Percentiles rank a stretch among this genome's conserved stretches.
phyloP scores from a whole-genome alignment of 2,888 invertebrate species.

The Tyria jacobaeae region DNA sequence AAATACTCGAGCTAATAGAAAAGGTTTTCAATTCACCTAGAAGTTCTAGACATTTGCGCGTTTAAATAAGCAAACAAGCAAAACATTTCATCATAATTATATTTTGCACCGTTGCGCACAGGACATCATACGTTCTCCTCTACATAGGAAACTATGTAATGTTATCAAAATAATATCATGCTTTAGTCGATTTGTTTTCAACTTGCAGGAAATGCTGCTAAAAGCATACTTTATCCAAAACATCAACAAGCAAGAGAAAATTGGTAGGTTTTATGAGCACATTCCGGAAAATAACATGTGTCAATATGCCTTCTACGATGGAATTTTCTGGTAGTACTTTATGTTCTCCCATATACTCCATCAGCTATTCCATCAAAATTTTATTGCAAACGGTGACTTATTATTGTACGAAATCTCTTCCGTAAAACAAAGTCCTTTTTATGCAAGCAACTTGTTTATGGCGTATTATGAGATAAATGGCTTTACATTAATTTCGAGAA shows the following conservation, averaged over 20 bases:
- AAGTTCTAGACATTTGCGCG: no score
- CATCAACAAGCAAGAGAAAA: constrained; percentile 68
- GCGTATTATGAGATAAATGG: constrained; percentile 23
- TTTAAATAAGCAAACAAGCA: no score
- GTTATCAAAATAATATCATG: not conserved
- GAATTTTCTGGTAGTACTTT: constrained; percentile 68
- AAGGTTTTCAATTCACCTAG: no score
- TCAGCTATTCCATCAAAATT: constrained; percentile 68
- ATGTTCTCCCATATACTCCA: constrained; percentile 60
- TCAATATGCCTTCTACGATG: constrained; percentile 69
- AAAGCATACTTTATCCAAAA: constrained; percentile 64
- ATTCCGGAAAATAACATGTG: constrained; percentile 76
- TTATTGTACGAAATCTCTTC: constrained; percentile 39
- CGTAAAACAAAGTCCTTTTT: constrained; percentile 33
- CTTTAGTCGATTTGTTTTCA: constrained; percentile 7
- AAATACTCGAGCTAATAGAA: no score
- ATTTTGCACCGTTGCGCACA: no score
- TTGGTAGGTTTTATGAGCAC: constrained; percentile 71
- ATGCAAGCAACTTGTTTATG: constrained; percentile 34
- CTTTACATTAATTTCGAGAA: not conserved
- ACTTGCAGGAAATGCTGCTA: constrained; percentile 29
- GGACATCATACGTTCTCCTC: no score
- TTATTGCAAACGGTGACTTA: constrained; percentile 61
- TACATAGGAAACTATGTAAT: no score
- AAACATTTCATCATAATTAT: no score